Conservation (phyloP, 2,888 invertebrate species). For the Acheta domesticus region DNA sequence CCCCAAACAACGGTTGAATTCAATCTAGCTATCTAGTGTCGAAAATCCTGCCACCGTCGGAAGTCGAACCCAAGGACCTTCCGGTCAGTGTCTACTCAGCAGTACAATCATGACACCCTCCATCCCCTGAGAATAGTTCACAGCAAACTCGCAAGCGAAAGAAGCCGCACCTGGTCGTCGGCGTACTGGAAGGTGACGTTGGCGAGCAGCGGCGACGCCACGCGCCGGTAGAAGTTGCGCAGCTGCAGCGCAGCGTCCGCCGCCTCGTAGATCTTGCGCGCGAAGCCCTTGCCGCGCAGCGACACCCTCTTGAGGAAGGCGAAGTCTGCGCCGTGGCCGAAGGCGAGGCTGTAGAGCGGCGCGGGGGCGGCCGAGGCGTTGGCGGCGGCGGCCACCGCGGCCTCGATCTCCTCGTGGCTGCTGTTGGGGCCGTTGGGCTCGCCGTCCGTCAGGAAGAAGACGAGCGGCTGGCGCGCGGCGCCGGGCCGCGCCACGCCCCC, state of each 20-base stretch:
- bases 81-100: too few relatives aligned
- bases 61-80: too few relatives aligned
- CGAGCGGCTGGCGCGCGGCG: slow-evolving; percentile 51
- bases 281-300: slow-evolving; percentile 62
- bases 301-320: slow-evolving; percentile 64
- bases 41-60: too few relatives aligned
- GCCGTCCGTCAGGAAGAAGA: slow-evolving; percentile 65
- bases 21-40: too few relatives aligned
- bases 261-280: slow-evolving; percentile 67
- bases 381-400: slow-evolving; percentile 54
- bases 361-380: slow-evolving; percentile 44
- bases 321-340: slow-evolving; percentile 66
- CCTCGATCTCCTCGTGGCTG: slow-evolving; percentile 53
- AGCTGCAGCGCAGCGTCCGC: slow-evolving; percentile 65
- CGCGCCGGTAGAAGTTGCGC: slow-evolving; percentile 63
- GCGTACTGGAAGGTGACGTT: slow-evolving; percentile 64
- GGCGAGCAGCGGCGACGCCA: slow-evolving; percentile 64
- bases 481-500: too few relatives aligned
- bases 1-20: too few relatives aligned
- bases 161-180: slow-evolving; percentile 49
- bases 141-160: too few relatives aligned
- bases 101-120: too few relatives aligned
- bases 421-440: slow-evolving; percentile 63
- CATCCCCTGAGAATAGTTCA: too few relatives aligned
- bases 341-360: slow-evolving; percentile 63